phyloP scores from a whole-genome alignment of 1,140 invertebrate species.

The Conus ventricosus region DNA sequence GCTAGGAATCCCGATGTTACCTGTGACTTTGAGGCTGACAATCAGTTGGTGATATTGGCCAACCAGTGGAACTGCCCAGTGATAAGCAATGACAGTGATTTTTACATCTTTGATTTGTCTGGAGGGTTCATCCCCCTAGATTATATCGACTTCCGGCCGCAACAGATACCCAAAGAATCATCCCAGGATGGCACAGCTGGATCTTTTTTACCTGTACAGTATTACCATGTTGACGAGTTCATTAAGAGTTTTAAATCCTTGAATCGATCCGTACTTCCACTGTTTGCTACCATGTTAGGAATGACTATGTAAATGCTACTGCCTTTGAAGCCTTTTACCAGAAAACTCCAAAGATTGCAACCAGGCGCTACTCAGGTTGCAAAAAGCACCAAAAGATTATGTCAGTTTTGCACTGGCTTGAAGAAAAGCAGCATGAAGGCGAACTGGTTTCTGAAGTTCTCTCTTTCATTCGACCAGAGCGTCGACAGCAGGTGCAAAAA shows the following conservation, averaged over 20 bases:
- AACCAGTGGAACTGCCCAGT: slow-evolving; percentile 87
- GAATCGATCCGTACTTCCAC: slow-evolving; percentile 81
- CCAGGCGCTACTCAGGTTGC: slow-evolving; percentile 57
- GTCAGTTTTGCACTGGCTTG: slow-evolving; percentile 84
- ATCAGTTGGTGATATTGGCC: slow-evolving; percentile 86
- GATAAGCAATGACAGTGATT: slow-evolving; percentile 93
- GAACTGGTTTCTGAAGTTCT: slow-evolving; percentile 80
- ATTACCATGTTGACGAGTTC: slow-evolving; percentile 84
- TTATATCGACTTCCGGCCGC: slow-evolving; percentile 77
- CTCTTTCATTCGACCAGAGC: slow-evolving; percentile 54
- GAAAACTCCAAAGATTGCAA: slow-evolving; percentile 78
- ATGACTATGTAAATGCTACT: slow-evolving; percentile 86
- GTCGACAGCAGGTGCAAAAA: slow-evolving; percentile 51
- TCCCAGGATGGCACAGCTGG: slow-evolving; percentile 9
- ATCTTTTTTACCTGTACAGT: slow-evolving; percentile 79
- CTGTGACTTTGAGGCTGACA: slow-evolving; percentile 91
- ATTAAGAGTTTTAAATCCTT: slow-evolving; percentile 81
- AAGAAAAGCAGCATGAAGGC: slow-evolving; percentile 79
- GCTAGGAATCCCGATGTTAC: slow-evolving; percentile 81
- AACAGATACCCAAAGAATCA: slow-evolving; percentile 43
- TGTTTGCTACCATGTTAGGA: slow-evolving; percentile 88
- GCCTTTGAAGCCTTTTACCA: slow-evolving; percentile 84
- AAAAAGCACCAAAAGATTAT: slow-evolving; percentile 76
- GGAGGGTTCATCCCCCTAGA: slow-evolving; percentile 85
- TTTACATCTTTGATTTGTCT: slow-evolving; percentile 87